Base-by-base conservation (phyloP, 2,888 invertebrate genomes). In the Empis livida region DNA sequence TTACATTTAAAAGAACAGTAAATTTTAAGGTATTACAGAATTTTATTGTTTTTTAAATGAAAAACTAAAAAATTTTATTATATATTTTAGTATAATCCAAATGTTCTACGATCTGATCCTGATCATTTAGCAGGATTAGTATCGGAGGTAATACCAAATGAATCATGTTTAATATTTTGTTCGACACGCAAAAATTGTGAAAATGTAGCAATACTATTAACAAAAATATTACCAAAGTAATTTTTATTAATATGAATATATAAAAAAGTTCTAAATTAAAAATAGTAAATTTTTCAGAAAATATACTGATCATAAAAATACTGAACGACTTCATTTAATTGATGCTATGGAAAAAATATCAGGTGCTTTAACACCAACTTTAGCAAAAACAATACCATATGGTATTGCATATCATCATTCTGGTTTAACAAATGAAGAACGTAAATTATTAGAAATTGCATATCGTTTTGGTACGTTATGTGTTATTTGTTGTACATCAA, bases 321-420 rank as follows among this genome's bases (percentile, higher is more conserved):
- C 67, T 38, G 81, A 82, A 56, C 84, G 83, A 57, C 58, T 65
- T 5, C 68, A 71, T 37, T 65, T 89, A n/a, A 67, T 79, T 52
- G 65, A 71, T 43, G 80, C 82, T 32, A 65, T 73, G 38, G 71
- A 71, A 17, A 88, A 88, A 62, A 82, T 84, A 11, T 76, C 77
- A 23, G 74, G 77, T 0, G 71, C 73, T 43, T 59, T 87, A 3
- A 86, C 83, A 59, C 75, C 77, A 0, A 76, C 80, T 2, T 71
- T 94, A 54, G 66, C 72, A 35, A 73, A 75, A 46, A 81, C 82
- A 2, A 76, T 89, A 46, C 79, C 79, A 20, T 84, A 72, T 69
- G 96, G 96, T 2, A 75, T 97, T 20, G 95, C 89, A 10, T 95
- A 85, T 72, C 97, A 97, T 68, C 96, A 97, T 72, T 86, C 89